Evolutionary conservation across 2,113 vertebrate species (phyloP).

Genomic region (Cyrtonyx montezumae): DNA sequence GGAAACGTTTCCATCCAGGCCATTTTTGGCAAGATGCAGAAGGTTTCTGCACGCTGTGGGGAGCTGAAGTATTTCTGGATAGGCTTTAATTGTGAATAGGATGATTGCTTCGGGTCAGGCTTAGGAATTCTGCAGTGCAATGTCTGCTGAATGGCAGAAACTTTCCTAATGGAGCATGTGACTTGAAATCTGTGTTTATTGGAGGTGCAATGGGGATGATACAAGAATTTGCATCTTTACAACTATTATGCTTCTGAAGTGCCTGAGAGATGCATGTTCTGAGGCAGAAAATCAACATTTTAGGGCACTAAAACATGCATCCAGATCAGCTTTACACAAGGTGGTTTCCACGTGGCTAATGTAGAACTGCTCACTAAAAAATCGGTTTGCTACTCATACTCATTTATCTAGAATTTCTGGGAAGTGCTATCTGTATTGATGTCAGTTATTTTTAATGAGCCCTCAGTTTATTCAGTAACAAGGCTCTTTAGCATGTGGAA

Average conservation of each 20-base stretch:
- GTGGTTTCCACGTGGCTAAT: background rate
- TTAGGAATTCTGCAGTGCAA: background rate
- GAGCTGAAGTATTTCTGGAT: background rate
- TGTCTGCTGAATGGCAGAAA: background rate
- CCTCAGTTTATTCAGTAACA: accelerated
- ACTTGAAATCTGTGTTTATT: background rate
- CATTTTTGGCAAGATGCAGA: background rate
- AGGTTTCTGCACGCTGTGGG: background rate
- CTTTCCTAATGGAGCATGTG: background rate
- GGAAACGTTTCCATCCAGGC: background rate
- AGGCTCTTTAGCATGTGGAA: accelerated
- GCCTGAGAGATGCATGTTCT: background rate
- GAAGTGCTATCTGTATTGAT: background rate
- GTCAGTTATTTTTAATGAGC: background rate
- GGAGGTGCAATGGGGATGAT: background rate
- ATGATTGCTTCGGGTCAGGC: background rate
- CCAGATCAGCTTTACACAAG: background rate
- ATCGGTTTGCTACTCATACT: background rate
- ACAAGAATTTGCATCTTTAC: background rate
- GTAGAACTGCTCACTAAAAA: background rate
- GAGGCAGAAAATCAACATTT: background rate
- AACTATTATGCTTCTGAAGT: background rate
- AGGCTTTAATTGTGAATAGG: background rate
- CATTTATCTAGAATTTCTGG: background rate
- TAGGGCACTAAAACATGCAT: background rate